phyloP scores from a whole-genome alignment of 1,140 invertebrate genomes.

The Bombus superbus region DNA sequence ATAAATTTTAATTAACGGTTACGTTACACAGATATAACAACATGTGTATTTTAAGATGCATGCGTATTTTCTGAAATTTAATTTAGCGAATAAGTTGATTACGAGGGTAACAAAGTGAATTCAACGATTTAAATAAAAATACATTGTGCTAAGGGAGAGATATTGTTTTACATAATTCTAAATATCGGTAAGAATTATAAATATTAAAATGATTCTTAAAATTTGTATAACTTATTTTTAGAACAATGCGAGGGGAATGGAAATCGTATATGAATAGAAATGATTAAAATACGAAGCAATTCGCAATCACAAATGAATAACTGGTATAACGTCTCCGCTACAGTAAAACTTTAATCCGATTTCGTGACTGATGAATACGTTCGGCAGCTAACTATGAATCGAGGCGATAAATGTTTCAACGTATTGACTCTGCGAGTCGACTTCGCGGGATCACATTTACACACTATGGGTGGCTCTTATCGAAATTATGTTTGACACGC shows the following conservation, averaged over 20 bases:
- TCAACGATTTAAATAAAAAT: no score
- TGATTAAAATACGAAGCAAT: background rate
- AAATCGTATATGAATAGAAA: background rate
- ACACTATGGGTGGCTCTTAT: background rate
- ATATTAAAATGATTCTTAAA: no score
- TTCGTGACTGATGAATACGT: background rate
- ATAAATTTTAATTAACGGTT: background rate
- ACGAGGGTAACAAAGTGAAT: no score
- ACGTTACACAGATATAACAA: background rate
- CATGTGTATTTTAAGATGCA: background rate
- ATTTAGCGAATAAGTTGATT: background rate
- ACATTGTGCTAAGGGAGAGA: no score
- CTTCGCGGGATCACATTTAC: no score
- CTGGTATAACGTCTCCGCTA: no score
- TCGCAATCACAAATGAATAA: background rate
- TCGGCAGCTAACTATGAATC: background rate
- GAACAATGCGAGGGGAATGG: no score
- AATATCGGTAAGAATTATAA: no score
- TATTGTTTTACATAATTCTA: no score
- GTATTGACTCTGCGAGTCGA: background rate
- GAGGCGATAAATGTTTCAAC: conserved; percentile 24
- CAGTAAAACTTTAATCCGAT: conserved; percentile 10
- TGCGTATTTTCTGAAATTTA: background rate
- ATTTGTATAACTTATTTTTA: no score
- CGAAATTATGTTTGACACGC: background rate